Base-by-base conservation (phyloP, 1,140 invertebrate species). In the Protaetia brevitarsis region DNA sequence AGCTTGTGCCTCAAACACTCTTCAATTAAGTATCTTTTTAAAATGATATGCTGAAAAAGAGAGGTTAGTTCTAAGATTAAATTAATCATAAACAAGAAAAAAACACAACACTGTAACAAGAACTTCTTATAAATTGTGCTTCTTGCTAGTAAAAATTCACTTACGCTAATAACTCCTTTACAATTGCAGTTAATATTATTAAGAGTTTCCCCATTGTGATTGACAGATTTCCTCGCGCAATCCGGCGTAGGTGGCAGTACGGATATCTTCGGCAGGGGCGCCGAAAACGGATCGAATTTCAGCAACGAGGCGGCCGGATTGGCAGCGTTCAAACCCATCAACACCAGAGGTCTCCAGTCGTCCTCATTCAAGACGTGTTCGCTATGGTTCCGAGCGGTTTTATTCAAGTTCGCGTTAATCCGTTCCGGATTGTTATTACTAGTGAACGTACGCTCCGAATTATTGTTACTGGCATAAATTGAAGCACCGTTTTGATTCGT, bases 241-340 rank as follows among this genome's bases (percentile, higher is more conserved):
- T 91, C 88, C 1, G 89, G 89, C 2, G 89, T 91, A 10, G 90
- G 88, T 56, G 90, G 89, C 19, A 89, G 82, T 26, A 92, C 87
- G 11, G 89, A 83, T 72, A 91, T 91, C 76, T 87, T 86, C 16
- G 88, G 88, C 45, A 86, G 78, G 57, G 79, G 81, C 65, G 80
- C 78, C 2, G 71, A 64, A 65, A 78, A 79, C 3, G 83, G 82
- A 72, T 85, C 85, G 77, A 86, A 82, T 77, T 84, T 84, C 79
- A 85, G 85, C 68, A 85, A 79, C 78, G 82, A 85, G 68, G 83
- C 85, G 68, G 82, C 85, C 70, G 83, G 85, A 69, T 85, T 86
- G 7, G 85, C 83, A 45, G 85, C 85, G n/a, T 83, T 83, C 59
- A 87, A 72, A 10, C 86, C 86, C 76, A 87, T 86, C 26, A 88